Evolutionary conservation across 2,888 invertebrate species (phyloP), one percentile per base, ranked within the genome.

Genomic region (Nemurella pictetii): DNA sequence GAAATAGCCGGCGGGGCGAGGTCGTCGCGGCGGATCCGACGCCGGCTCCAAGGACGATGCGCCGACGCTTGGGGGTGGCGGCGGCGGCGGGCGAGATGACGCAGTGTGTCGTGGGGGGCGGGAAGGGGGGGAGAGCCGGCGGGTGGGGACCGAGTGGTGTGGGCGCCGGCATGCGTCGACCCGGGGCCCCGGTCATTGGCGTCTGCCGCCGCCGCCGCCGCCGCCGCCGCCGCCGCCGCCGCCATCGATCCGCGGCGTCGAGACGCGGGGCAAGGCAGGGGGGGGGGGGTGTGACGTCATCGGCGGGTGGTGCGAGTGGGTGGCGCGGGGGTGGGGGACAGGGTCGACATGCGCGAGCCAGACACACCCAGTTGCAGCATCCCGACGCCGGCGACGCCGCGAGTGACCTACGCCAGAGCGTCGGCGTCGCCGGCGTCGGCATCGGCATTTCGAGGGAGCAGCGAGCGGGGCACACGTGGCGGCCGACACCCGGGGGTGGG

Each of bases 391-490:
- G 55, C 55, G 55, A 36, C 15, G 15, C 55, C 15, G 7, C 75
- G 28, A 75, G 75, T 75, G 80, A 75, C 72, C 55, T 80, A 55
- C 55, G 55, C 12, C 83, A 85, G 84, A 84, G 84, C 85, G 82
- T 75, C 85, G 84, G 84, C 86, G 84, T 73, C 30, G 83, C 82
- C 80, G 77, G n/a, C n/a, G n/a, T n/a, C 86, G 83, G 84, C 84
- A 80, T 78, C 86, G 85, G 81, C 32, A 85, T 85, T 82, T 72
- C 83, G 84, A 86, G 87, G 84, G 86, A 87, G 86, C 86, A 84
- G 85, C 86, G 84, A 85, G 85, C 85, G 85, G 88, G 88, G 88
- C 89, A 90, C 90, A 89, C 90, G 89, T 90, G 20, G 26, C 27
- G 74, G 74, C 74, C 3, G 20, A 74, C 20, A 20, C 9, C 0